Percentiles rank a stretch among this genome's conserved stretches.
These are phyloP conservation scores for Cartodere bifasciata DNA, from an alignment of 2,888 invertebrate genomes.

Conservation along the genomic window DNA sequence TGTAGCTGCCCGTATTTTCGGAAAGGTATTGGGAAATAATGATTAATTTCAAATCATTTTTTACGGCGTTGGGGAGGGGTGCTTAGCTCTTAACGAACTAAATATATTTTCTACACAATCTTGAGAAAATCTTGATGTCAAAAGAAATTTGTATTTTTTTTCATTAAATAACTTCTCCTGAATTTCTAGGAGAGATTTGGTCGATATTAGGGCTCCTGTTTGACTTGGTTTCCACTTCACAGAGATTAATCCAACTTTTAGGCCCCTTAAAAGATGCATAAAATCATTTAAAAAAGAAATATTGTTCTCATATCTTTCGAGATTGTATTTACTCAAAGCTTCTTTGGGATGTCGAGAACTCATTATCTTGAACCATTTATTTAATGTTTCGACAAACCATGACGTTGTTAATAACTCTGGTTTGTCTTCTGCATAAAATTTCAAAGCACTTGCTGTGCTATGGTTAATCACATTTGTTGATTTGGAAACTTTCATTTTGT, in stretches of 20 bases:
- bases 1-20: slow-evolving; percentile 12
- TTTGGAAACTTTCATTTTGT: slow-evolving; percentile 17
- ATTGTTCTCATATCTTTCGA: too few relatives aligned
- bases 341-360: slow-evolving; percentile 15
- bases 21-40: slow-evolving; percentile 6
- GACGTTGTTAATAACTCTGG: slow-evolving; percentile 16
- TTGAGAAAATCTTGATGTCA: slow-evolving; percentile 6
- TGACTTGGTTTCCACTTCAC: slow-evolving; percentile 16
- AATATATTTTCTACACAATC: slow-evolving; percentile 8
- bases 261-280: too few relatives aligned
- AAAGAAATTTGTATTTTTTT: neutral
- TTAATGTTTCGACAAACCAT: slow-evolving; percentile 17
- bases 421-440: slow-evolving; percentile 12
- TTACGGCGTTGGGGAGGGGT: slow-evolving; percentile 2
- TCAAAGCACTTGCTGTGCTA: slow-evolving; percentile 13
- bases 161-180: neutral
- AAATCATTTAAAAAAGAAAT: slow-evolving; percentile 1
- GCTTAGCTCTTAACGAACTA: slow-evolving; percentile 3
- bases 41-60: slow-evolving; percentile 8
- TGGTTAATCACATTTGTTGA: slow-evolving; percentile 16
- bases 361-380: slow-evolving; percentile 18
- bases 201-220: slow-evolving; percentile 4
- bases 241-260: too few relatives aligned
- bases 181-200: slow-evolving; percentile 2
- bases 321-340: slow-evolving; percentile 15